phyloP scores from a whole-genome alignment of 2,888 invertebrate genomes.

The Pomacea canaliculata region DNA sequence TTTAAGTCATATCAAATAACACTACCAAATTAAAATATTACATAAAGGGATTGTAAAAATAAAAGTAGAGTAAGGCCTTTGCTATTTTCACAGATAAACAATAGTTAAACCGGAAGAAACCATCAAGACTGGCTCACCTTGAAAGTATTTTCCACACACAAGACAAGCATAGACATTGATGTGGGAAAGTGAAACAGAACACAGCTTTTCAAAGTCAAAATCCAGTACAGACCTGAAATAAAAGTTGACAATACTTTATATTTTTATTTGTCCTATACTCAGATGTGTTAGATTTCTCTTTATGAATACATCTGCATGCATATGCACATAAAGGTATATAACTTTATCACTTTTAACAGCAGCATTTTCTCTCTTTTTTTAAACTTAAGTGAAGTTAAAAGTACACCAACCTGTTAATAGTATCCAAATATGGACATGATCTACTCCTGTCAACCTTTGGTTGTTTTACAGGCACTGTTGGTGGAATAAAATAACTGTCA shows the following conservation, averaged over 20 bases:
- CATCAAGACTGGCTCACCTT: constrained; percentile 69
- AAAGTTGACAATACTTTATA: constrained; percentile 5
- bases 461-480: constrained; percentile 42
- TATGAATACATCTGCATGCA: too few relatives aligned
- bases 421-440: constrained; percentile 94
- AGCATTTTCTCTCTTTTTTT: too few relatives aligned
- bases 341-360: too few relatives aligned
- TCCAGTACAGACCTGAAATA: constrained; percentile 84
- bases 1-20: not conserved
- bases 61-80: not conserved
- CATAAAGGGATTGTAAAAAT: not conserved
- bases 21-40: not conserved
- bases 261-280: too few relatives aligned
- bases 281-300: too few relatives aligned
- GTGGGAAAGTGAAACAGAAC: constrained; percentile 96
- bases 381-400: not conserved
- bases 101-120: not conserved
- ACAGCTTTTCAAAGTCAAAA: constrained; percentile 99
- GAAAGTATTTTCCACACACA: constrained; percentile 98
- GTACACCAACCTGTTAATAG: constrained; percentile 83
- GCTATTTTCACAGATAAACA: not conserved
- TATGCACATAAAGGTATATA: too few relatives aligned
- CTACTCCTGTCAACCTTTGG: constrained; percentile 61
- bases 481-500: not conserved
- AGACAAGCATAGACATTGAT: constrained; percentile 99